phyloP scores from a whole-genome alignment of 2,113 vertebrate species.

The Lycocorax pyrrhopterus region DNA sequence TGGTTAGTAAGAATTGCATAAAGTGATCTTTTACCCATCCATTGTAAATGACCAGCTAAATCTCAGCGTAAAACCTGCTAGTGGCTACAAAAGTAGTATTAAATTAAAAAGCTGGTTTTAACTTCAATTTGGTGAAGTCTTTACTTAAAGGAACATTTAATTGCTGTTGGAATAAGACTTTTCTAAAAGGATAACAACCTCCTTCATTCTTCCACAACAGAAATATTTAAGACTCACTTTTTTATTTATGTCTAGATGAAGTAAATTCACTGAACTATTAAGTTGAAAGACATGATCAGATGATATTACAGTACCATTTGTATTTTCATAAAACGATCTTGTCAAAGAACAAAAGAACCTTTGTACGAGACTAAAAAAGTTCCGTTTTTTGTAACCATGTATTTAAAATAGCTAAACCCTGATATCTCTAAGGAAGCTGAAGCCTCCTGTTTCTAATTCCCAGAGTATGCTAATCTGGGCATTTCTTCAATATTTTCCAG shows the following conservation, averaged over 20 bases:
- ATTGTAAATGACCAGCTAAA: neutral
- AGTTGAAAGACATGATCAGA: neutral
- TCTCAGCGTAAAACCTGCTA: neutral
- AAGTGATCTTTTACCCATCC: neutral
- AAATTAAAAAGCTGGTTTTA: neutral
- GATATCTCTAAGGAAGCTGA: neutral
- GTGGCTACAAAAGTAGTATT: neutral
- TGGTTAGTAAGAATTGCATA: neutral
- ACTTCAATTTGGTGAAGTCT: neutral
- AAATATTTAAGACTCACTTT: neutral
- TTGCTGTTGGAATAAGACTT: neutral
- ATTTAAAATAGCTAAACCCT: neutral
- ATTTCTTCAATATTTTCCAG: neutral
- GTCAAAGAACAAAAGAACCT: neutral
- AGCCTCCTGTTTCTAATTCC: neutral
- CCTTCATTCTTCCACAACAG: neutral
- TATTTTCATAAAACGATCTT: neutral
- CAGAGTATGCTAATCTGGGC: neutral
- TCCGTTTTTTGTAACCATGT: neutral
- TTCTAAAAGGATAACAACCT: neutral
- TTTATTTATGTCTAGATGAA: neutral
- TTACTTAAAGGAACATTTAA: neutral
- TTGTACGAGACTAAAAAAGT: neutral
- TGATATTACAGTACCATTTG: neutral
- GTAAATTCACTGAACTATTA: neutral